phyloP scores from a whole-genome alignment of 2,888 invertebrate species.

The Helobdella robusta region DNA sequence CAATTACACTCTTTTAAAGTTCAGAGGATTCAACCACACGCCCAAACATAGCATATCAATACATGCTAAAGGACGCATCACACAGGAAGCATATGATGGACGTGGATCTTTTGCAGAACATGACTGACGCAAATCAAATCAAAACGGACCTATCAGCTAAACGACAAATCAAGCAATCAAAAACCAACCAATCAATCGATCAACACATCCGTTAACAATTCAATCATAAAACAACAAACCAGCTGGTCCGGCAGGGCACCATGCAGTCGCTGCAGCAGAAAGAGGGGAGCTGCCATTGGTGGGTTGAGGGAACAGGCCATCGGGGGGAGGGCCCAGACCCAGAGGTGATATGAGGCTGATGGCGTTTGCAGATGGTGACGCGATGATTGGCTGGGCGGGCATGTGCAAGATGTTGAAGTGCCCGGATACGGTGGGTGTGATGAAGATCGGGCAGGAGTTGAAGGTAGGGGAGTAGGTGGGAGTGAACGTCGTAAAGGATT shows the following conservation, averaged over 20 bases:
- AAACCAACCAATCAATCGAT: slow-evolving; percentile 1
- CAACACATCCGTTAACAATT: too few species aligned
- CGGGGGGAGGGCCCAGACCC: neutral
- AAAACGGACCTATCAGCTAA: slow-evolving; percentile 8
- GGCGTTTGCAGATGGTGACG: slow-evolving; percentile 2
- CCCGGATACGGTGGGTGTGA: neutral
- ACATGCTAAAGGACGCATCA: too few species aligned
- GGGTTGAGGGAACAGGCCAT: too few species aligned
- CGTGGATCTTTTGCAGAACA: too few species aligned
- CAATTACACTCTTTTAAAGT: too few species aligned
- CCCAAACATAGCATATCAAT: too few species aligned
- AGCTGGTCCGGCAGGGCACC: neutral
- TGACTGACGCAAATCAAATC: too few species aligned
- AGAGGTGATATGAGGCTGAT: slow-evolving; percentile 14
- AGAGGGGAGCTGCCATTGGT: too few species aligned
- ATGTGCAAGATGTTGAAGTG: slow-evolving; percentile 14
- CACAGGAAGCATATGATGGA: too few species aligned
- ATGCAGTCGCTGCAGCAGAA: neutral
- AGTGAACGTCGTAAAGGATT: neutral
- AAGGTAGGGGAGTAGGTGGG: slow-evolving; percentile 6
- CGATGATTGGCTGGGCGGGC: slow-evolving; percentile 7
- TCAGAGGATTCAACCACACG: too few species aligned
- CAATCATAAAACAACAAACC: neutral
- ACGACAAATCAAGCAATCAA: slow-evolving; percentile 7
- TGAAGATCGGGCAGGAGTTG: slow-evolving; percentile 6